phyloP scores from a whole-genome alignment of 2,797 vertebrate species.

The Phrynocephalus forsythii region DNA sequence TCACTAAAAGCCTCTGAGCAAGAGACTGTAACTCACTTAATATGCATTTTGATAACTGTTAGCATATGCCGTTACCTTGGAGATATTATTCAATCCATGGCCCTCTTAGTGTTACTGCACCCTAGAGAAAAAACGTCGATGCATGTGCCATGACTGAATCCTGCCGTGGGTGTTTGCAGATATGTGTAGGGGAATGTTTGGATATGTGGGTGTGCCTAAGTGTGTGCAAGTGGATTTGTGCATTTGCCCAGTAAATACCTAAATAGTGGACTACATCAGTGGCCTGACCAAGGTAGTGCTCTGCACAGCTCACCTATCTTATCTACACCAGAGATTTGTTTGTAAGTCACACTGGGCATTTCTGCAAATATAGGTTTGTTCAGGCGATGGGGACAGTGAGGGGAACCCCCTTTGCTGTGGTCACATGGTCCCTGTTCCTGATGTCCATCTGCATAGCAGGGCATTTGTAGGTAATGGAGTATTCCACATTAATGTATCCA shows the following conservation, averaged over 20 bases:
- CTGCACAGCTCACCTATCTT: background rate
- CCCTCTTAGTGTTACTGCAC: background rate
- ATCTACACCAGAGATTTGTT: background rate
- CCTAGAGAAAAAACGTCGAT: background rate
- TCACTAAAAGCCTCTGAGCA: background rate
- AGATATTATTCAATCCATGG: background rate
- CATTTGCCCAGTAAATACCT: slow-evolving; percentile 19
- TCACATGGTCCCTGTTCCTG: background rate
- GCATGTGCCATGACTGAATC: background rate
- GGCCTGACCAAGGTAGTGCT: background rate
- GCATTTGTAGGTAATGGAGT: background rate
- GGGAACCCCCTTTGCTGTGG: background rate
- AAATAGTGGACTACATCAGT: background rate
- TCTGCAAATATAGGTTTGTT: background rate
- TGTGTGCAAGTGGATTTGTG: slow-evolving; percentile 31
- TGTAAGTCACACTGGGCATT: background rate
- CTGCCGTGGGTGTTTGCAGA: background rate
- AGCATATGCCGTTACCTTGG: background rate
- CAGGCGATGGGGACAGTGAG: background rate
- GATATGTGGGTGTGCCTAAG: background rate
- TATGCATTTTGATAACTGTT: background rate
- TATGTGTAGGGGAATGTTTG: slow-evolving; percentile 9
- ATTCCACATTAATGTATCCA: background rate
- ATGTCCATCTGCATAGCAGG: background rate
- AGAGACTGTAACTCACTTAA: background rate